Percentiles rank a stretch among this genome's conserved stretches.
Evolutionary conservation across 2,113 vertebrate species (phyloP).

Genomic region (Prunella himalayana): DNA sequence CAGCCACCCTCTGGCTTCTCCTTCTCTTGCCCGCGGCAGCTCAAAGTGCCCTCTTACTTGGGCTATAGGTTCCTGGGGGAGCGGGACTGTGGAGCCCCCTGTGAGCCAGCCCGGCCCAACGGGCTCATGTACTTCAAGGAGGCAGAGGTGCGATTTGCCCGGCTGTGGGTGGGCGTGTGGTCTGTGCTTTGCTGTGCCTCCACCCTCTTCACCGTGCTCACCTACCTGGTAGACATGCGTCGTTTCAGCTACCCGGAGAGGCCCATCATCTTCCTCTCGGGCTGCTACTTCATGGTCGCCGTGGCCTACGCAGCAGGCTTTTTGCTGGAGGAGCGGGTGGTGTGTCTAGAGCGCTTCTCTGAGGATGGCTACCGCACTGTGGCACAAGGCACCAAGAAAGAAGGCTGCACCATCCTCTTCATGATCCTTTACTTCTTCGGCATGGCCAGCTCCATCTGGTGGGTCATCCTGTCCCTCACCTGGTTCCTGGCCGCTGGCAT

Average conservation of each 20-base stretch:
- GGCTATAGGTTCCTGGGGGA: constrained; percentile 88
- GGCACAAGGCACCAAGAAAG: constrained; percentile 90
- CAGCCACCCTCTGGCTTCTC: constrained; percentile 53
- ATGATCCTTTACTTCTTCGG: constrained; percentile 93
- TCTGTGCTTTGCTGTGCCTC: constrained; percentile 85
- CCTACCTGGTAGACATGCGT: constrained; percentile 85
- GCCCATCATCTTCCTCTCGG: constrained; percentile 90
- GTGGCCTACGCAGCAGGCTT: constrained; percentile 84
- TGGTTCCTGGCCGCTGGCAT: constrained; percentile 93
- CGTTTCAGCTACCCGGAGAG: constrained; percentile 90
- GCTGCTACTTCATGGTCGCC: constrained; percentile 94
- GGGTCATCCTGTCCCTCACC: constrained; percentile 90
- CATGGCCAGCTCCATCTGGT: constrained; percentile 94
- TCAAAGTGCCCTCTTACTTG: constrained; percentile 86
- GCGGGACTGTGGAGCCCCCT: constrained; percentile 90
- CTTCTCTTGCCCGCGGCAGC: constrained; percentile 87
- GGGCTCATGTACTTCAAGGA: constrained; percentile 91
- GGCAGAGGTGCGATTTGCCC: constrained; percentile 85
- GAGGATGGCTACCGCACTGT: constrained; percentile 85
- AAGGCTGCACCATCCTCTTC: constrained; percentile 91
- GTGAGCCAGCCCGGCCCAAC: constrained; percentile 79
- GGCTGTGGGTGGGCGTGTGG: constrained; percentile 89
- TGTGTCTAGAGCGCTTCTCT: constrained; percentile 84
- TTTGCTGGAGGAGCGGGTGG: constrained; percentile 85
- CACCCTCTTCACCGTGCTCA: constrained; percentile 89